Base-by-base conservation (phyloP, 2,113 vertebrate genomes). In the Paratilapia polleni region DNA sequence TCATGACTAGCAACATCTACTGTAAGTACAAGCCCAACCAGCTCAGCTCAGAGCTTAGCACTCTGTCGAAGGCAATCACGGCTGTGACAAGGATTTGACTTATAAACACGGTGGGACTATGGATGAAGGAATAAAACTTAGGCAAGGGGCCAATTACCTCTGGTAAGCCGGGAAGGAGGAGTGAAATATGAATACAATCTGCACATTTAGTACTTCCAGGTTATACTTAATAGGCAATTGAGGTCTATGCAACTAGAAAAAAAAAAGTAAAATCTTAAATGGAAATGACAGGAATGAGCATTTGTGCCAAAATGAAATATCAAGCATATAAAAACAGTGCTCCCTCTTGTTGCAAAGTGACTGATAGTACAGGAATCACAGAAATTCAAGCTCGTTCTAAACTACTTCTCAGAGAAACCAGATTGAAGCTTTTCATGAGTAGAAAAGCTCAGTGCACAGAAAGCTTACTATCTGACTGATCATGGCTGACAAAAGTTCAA, bases 61-160 rank as follows among this genome's bases (percentile, higher is more conserved):
- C 63, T 62, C 24, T 34, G 78, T 81, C 74, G n/a, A 60, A 86
- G 58, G 52, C 74, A 74, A 89, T 91, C 85, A 75, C 34, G 38
- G 47, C 36, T 54, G 38, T 34, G 73, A 78, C 73, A 47, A 68
- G 6, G 38, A n/a, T 80, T 59, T 78, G 79, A 88, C 63, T 59
- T 83, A 47, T 19, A 82, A 80, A 86, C 78, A 49, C 77, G 82
- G 83, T 41, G 8, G 88, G 89, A 76, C 54, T 49, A 24, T 78
- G 58, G 78, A 87, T 82, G 80, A 83, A 89, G 64, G 77, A 86
- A 84, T 87, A 73, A 81, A 86, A 85, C 20, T 47, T 52, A 57
- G 62, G 38, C 52, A 38, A 20, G 83, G 75, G 78, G 64, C 82
- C 89, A 92, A 92, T 92, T 88, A 89, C 28, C 59, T 76, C n/a